Evolutionary conservation across 1,140 invertebrate species (phyloP).

Genomic region (Cherax quadricarinatus): DNA sequence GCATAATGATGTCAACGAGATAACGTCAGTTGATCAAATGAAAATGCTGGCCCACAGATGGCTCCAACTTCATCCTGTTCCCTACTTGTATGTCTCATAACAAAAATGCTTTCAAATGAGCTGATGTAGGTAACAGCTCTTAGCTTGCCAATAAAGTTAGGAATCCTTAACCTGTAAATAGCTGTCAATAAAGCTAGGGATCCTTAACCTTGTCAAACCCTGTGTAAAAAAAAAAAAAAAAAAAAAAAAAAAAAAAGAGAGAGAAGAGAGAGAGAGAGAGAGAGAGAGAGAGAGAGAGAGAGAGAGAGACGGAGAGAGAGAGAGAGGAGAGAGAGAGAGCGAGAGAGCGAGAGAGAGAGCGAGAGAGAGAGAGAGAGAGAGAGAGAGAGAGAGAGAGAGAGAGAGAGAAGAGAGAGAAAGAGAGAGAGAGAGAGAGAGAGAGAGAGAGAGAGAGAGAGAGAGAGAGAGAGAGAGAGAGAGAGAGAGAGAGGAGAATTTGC

Average conservation of each 20-base stretch:
- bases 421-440: slow-evolving; percentile 2
- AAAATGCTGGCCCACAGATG: no score
- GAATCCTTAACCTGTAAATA: no score
- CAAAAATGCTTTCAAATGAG: no score
- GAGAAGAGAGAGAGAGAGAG: not conserved
- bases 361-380: not conserved
- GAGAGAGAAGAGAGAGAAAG: slow-evolving; percentile 3
- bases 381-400: not conserved
- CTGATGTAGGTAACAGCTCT: no score
- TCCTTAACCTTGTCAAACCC: no score
- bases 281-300: not conserved
- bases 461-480: not conserved
- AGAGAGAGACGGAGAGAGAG: not conserved
- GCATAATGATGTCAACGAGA: no score
- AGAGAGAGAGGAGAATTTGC: not conserved
- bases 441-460: not conserved
- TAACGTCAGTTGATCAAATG: no score
- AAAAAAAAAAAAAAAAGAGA: not conserved
- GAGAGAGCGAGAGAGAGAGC: not conserved
- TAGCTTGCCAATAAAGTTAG: no score
- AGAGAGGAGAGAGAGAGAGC: not conserved
- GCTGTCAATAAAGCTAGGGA: no score
- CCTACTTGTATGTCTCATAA: no score
- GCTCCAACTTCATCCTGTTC: no score
- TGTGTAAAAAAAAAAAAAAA: no score